phyloP scores from a whole-genome alignment of 2,797 vertebrate species.

The Clarias laeviceps region DNA sequence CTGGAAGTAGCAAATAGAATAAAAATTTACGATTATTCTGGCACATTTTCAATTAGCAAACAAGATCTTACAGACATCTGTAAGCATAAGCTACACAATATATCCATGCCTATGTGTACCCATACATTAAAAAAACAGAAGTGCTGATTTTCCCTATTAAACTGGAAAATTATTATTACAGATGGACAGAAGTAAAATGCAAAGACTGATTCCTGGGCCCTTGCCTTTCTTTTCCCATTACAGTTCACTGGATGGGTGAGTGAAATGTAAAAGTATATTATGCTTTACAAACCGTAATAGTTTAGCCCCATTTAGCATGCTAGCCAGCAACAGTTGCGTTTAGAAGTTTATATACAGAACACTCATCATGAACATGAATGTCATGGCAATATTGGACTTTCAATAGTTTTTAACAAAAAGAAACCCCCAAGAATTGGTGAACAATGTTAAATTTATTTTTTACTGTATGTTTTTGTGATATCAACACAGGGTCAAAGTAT shows the following conservation, averaged over 20 bases:
- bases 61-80: background rate
- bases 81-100: background rate
- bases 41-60: background rate
- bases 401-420: too few species aligned
- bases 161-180: background rate
- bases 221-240: background rate
- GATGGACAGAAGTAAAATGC: background rate
- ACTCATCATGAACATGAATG: too few species aligned
- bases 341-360: too few species aligned
- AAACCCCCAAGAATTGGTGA: too few species aligned
- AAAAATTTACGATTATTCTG: background rate
- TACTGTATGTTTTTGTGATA: too few species aligned
- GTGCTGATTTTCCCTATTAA: background rate
- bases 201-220: background rate
- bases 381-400: too few species aligned
- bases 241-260: background rate
- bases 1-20: constrained; percentile 4
- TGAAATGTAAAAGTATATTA: background rate
- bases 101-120: background rate
- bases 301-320: background rate
- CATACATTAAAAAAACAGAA: background rate
- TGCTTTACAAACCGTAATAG: background rate
- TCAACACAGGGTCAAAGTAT: too few species aligned
- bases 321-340: background rate
- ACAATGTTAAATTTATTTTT: too few species aligned